Conservation (phyloP, 2,113 vertebrate genomes). For the Vulpes vulpes region DNA sequence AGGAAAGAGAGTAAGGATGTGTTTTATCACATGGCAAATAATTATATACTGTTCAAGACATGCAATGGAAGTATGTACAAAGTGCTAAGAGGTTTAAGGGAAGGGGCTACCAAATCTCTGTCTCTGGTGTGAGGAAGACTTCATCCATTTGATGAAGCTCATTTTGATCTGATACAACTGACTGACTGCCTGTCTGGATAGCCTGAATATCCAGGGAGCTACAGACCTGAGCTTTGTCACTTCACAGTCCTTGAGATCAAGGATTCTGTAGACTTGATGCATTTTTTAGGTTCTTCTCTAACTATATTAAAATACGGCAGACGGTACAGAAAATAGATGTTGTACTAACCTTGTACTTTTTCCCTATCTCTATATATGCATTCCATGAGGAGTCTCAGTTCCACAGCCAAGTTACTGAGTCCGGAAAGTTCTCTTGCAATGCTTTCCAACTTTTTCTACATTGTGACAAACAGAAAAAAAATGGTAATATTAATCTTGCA, state of each 20-base stretch:
- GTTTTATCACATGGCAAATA: background rate
- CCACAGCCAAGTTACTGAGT: background rate
- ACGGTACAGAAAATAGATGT: slow-evolving; percentile 1
- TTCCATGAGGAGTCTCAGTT: slow-evolving; percentile 16
- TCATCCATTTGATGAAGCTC: background rate
- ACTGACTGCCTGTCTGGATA: background rate
- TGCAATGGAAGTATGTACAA: background rate
- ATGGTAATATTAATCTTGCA: background rate
- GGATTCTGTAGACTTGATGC: background rate
- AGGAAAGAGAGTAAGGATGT: background rate
- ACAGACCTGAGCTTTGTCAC: background rate
- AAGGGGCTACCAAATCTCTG: background rate
- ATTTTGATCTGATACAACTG: background rate
- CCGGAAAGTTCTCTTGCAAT: background rate
- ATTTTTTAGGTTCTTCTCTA: background rate
- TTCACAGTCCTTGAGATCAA: background rate
- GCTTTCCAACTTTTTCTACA: background rate
- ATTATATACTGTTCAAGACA: background rate
- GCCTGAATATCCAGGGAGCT: background rate
- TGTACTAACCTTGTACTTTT: background rate
- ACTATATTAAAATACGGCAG: background rate
- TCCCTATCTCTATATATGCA: background rate
- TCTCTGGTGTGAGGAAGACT: background rate
- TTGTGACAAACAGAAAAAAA: background rate
- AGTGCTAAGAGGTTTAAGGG: background rate